A percentile compares a stretch with the other conserved stretches of the same genome.
Evolutionary conservation across 2,888 invertebrate genomes (phyloP).

Genomic region (Onchidella celtica): DNA sequence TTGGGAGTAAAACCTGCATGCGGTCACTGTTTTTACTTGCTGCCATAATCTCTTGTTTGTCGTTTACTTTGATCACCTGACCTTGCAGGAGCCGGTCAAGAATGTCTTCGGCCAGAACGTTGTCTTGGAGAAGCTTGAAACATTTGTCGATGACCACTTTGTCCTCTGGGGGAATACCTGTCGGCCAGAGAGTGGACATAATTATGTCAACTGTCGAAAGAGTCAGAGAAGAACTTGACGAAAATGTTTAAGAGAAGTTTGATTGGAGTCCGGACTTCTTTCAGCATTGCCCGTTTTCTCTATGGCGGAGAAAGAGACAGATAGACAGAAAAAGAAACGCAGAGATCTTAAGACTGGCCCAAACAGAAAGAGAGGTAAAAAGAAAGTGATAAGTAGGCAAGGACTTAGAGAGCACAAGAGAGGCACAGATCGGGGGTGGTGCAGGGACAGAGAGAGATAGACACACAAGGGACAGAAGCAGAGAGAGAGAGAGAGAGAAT

Average conservation of each 20-base stretch:
- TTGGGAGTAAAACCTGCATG: slow-evolving; percentile 71
- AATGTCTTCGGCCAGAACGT: slow-evolving; percentile 72
- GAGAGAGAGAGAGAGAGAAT: background rate
- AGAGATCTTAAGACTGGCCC: too few relatives aligned
- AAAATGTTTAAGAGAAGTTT: too few relatives aligned
- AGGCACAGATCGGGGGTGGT: background rate
- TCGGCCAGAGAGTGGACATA: background rate
- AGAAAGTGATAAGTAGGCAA: too few relatives aligned
- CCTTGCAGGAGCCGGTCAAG: slow-evolving; percentile 73
- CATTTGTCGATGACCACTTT: slow-evolving; percentile 66
- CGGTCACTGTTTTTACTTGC: slow-evolving; percentile 66
- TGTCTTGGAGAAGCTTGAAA: slow-evolving; percentile 69
- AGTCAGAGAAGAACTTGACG: background rate
- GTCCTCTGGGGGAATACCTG: slow-evolving; percentile 73
- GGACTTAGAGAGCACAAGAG: too few relatives aligned
- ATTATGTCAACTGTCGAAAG: background rate
- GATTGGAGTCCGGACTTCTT: too few relatives aligned
- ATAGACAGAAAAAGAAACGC: too few relatives aligned
- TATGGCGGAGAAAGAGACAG: too few relatives aligned
- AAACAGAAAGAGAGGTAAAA: too few relatives aligned
- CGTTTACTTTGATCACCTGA: slow-evolving; percentile 72
- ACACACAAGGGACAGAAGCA: background rate
- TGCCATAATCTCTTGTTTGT: slow-evolving; percentile 70
- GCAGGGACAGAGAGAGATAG: background rate
- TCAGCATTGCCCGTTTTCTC: too few relatives aligned